phyloP scores from a whole-genome alignment of 2,113 vertebrate genomes.

The Prinia subflava region DNA sequence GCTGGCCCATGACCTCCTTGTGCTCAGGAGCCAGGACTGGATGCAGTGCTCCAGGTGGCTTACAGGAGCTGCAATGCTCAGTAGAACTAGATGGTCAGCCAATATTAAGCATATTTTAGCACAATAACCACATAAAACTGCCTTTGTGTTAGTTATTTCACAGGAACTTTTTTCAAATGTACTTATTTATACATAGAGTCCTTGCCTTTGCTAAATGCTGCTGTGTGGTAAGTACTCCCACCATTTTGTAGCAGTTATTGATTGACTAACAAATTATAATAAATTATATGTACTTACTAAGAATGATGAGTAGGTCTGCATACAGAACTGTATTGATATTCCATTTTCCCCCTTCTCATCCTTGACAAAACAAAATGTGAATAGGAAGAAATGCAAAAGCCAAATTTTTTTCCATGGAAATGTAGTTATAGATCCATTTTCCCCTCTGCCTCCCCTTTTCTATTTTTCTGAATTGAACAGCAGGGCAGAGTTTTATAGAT shows the following conservation, averaged over 20 bases:
- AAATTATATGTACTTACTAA: neutral
- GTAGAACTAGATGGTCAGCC: neutral
- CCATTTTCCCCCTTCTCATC: neutral
- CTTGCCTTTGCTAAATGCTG: neutral
- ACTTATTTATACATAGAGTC: neutral
- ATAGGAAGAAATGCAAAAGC: neutral
- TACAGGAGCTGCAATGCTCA: neutral
- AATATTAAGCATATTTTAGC: neutral
- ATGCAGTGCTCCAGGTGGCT: neutral
- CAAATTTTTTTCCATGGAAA: neutral
- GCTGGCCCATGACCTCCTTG: neutral
- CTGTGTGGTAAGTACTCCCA: neutral
- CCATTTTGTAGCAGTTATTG: neutral
- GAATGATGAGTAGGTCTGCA: neutral
- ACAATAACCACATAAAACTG: neutral
- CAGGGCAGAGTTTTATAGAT: neutral
- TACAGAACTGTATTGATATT: neutral
- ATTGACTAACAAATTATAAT: neutral
- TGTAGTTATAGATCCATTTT: neutral
- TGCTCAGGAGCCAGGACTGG: neutral
- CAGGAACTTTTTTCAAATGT: neutral
- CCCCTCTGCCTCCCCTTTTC: neutral
- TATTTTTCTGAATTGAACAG: neutral
- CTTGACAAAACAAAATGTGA: neutral
- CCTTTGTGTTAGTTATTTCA: neutral